phyloP scores from a whole-genome alignment of 2,113 vertebrate genomes.

The Phalacrocorax brasilianus region DNA sequence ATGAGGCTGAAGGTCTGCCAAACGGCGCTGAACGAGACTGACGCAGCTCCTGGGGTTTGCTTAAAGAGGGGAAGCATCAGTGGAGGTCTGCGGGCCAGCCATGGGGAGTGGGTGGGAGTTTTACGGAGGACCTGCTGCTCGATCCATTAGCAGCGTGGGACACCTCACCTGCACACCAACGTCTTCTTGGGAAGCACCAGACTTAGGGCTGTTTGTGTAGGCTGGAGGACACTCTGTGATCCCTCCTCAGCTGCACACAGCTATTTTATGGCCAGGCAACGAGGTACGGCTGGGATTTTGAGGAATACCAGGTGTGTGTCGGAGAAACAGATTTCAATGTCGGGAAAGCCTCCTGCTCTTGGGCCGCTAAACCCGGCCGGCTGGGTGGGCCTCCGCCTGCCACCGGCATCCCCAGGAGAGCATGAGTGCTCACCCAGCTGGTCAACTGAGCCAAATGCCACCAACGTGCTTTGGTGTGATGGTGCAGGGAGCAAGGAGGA shows the following conservation, averaged over 20 bases:
- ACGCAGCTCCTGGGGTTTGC: background rate
- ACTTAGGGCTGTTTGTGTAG: background rate
- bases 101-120: background rate
- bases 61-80: background rate
- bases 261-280: background rate
- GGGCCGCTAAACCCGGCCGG: background rate
- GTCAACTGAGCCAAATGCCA: background rate
- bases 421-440: rapidly evolving
- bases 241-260: background rate
- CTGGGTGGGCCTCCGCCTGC: background rate
- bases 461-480: rapidly evolving
- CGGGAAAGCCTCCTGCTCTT: rapidly evolving
- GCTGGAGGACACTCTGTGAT: background rate
- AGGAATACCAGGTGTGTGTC: background rate
- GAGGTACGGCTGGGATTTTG: background rate
- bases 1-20: conserved; percentile 21
- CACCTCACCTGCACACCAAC: background rate
- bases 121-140: background rate
- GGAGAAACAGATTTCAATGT: rapidly evolving
- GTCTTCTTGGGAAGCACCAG: background rate
- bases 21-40: background rate
- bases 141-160: background rate
- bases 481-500: rapidly evolving
- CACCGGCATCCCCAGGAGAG: background rate
- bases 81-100: background rate